Percentiles rank a stretch among this genome's conserved stretches.
Evolutionary conservation across 2,797 vertebrate species (phyloP).

Genomic region (Meda fulgida): DNA sequence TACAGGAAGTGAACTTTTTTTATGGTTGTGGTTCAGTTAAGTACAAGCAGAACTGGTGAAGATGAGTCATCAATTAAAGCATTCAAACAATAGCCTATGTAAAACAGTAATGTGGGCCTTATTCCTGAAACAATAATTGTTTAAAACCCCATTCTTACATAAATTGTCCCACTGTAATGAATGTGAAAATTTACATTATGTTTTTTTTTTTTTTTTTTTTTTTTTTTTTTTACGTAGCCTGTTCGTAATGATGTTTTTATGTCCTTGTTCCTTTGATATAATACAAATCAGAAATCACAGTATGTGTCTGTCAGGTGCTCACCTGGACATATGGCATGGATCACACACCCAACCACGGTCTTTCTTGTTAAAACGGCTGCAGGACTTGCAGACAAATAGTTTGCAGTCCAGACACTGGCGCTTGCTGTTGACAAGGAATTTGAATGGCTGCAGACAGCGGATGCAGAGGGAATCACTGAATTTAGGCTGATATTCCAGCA

Average conservation of each 20-base stretch:
- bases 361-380: conserved; percentile 80
- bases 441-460: conserved; percentile 84
- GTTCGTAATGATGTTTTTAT: neutral
- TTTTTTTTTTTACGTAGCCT: no score
- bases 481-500: conserved; percentile 73
- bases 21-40: neutral
- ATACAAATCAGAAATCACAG: neutral
- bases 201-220: neutral
- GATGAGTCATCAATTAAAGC: neutral
- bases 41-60: neutral
- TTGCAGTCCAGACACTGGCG: conserved; percentile 79
- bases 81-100: neutral
- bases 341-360: conserved; percentile 83
- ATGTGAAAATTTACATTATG: neutral
- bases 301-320: neutral
- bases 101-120: neutral
- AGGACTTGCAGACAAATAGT: conserved; percentile 80
- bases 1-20: neutral
- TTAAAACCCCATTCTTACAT: neutral
- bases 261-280: neutral
- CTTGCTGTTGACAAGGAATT: conserved; percentile 79
- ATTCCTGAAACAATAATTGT: neutral
- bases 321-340: conserved; percentile 81
- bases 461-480: conserved; percentile 81
- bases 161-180: no score